Evolutionary conservation across 1,140 invertebrate genomes (phyloP), one percentile per base, ranked within the genome.

Genomic region (Drosophila nigromelanica): DNA sequence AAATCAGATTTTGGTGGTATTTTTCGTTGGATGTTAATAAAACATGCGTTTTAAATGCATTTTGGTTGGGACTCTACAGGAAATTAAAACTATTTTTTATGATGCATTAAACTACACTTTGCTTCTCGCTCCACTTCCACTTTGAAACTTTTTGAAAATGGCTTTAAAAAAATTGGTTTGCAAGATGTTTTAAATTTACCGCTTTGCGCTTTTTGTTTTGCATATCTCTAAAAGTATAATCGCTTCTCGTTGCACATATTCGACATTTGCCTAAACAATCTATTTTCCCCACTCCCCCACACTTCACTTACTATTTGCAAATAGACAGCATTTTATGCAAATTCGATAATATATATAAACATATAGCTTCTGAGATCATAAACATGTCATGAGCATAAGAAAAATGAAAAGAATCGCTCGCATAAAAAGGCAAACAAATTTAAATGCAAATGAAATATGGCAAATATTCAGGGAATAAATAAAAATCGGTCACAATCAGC

Each of bases 361-460:
- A 35, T 35, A 35, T 54, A 45, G 35, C 14, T 42, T 42, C 39
- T 48, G n/a, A 42, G 52, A 66, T 72, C 69, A 66, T 52, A 72
- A 72, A 52, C 70, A 73, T 55, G 70, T 51, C 61, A 68, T 45
- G 30, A 45, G 42, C 55, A 68, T 21, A 59, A 24, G 15, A 10
- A 10, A 30, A 48, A 63, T 15, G 12, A 42, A 1, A 42, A 43
- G 21, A 43, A 33, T 30, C 64, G 56, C 48, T 39, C 39, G 40
- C 47, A 24, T 14, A 58, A 52, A 59, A 56, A 37, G 33, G 54
- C 51, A 64, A 80, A 55, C 40, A 62, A 87, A 87, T 85, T 71
- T 75, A 75, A 85, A 85, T 86, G 82, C 80, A 83, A 83, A 80
- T 86, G 50, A 59, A 81, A 68, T 76, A 75, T 66, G 68, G 58